phyloP scores from a whole-genome alignment of 2,113 vertebrate species.

The Pygathrix nemaeus region DNA sequence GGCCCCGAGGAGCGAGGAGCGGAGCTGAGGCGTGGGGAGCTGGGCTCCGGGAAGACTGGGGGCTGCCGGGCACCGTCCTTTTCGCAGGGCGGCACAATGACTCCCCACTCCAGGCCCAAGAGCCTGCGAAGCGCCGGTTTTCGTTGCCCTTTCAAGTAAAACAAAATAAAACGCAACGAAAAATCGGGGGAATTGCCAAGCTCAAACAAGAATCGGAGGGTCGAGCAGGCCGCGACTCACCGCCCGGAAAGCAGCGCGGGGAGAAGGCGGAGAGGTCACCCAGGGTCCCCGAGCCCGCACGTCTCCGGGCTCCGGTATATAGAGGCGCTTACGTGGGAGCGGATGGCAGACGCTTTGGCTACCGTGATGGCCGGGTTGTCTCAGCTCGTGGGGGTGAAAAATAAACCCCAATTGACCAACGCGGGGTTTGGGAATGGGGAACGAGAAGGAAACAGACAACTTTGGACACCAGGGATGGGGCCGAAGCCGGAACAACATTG shows the following conservation, averaged over 20 bases:
- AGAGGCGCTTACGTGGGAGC: not conserved
- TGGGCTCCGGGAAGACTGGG: not conserved
- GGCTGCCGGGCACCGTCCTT: not conserved
- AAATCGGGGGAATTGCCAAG: not conserved
- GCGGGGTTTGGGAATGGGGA: not conserved
- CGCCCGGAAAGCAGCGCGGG: not conserved
- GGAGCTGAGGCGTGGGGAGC: too few species aligned
- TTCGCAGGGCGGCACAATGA: not conserved
- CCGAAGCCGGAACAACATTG: not conserved
- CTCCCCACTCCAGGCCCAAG: not conserved
- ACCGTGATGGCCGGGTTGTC: not conserved
- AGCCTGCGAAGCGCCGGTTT: not conserved
- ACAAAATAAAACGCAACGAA: not conserved
- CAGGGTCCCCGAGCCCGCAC: not conserved
- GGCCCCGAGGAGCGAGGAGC: not conserved
- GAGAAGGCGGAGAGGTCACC: not conserved
- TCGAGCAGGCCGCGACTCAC: not conserved
- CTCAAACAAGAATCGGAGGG: not conserved
- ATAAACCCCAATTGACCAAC: not conserved
- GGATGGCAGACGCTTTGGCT: not conserved
- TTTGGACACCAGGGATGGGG: not conserved
- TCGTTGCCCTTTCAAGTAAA: slow-evolving; percentile 30
- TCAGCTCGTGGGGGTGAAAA: not conserved
- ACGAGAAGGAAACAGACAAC: not conserved
- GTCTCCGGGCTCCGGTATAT: not conserved